Conservation (phyloP, 2,797 vertebrate species). For the Falco berigora region DNA sequence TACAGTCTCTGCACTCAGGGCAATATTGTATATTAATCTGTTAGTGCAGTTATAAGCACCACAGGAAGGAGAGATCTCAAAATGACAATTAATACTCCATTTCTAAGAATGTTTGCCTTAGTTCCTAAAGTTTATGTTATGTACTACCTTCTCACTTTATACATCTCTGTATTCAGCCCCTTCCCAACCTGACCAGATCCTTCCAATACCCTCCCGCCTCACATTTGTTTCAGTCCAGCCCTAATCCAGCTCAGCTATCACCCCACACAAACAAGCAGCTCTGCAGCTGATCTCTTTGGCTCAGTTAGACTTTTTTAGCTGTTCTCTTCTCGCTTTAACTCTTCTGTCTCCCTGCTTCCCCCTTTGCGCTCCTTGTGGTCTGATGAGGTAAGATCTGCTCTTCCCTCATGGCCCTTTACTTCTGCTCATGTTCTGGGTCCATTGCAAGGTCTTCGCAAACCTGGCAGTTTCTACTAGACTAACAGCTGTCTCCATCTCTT, state of each 20-base stretch:
- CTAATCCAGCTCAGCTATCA: not conserved
- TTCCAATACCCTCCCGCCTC: not conserved
- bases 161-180: not conserved
- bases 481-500: slow-evolving; percentile 55
- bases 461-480: slow-evolving; percentile 45
- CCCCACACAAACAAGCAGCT: not conserved
- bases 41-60: not conserved
- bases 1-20: not conserved
- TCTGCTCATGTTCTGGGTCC: slow-evolving; percentile 38
- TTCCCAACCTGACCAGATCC: not conserved
- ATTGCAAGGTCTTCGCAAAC: slow-evolving; percentile 1
- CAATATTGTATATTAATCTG: not conserved
- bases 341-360: not conserved
- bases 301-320: not conserved
- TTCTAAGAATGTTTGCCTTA: not conserved
- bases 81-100: not conserved
- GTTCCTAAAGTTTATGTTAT: not conserved
- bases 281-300: not conserved
- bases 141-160: not conserved
- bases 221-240: not conserved
- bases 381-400: not conserved
- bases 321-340: not conserved
- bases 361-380: not conserved
- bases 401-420: not conserved
- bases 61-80: not conserved